A percentile compares a stretch with the other conserved stretches of the same genome.
Conservation (phyloP, 2,797 vertebrate genomes). For the Sciaenops ocellatus region DNA sequence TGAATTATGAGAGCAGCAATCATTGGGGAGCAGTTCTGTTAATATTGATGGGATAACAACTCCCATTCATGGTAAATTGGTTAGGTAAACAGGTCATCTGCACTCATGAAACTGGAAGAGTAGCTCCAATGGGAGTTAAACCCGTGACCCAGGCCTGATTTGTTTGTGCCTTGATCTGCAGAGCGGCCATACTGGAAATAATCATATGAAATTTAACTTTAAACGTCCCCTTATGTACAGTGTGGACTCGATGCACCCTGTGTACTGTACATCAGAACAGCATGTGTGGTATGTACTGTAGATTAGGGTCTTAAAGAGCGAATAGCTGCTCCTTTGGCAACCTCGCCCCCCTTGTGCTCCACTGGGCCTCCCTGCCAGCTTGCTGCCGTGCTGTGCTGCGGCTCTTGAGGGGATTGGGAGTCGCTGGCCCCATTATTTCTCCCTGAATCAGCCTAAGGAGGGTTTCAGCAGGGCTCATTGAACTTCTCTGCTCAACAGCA, state of each 20-base stretch:
- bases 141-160: constrained; percentile 8
- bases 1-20: background rate
- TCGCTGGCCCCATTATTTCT: constrained; percentile 80
- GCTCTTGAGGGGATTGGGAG: constrained; percentile 72
- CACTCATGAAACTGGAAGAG: background rate
- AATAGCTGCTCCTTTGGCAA: constrained; percentile 49
- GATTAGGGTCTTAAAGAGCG: constrained; percentile 49
- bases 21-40: background rate
- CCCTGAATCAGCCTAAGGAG: constrained; percentile 80
- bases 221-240: background rate
- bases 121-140: background rate
- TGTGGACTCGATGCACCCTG: constrained; percentile 15
- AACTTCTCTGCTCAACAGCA: constrained; percentile 44
- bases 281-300: constrained; percentile 34
- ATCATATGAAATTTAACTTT: constrained; percentile 16
- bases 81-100: constrained; percentile 3
- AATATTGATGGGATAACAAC: background rate
- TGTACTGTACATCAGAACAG: background rate
- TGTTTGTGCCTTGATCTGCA: constrained; percentile 15
- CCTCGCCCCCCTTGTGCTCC: constrained; percentile 38
- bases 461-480: constrained; percentile 68
- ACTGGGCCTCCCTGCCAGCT: constrained; percentile 65
- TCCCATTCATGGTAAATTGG: background rate
- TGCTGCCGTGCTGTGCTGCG: constrained; percentile 39
- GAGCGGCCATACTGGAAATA: constrained; percentile 7